These are phyloP conservation scores for Drosophila equinoxialis DNA, from an alignment of 1,140 invertebrate species.

Conservation along the genomic window DNA sequence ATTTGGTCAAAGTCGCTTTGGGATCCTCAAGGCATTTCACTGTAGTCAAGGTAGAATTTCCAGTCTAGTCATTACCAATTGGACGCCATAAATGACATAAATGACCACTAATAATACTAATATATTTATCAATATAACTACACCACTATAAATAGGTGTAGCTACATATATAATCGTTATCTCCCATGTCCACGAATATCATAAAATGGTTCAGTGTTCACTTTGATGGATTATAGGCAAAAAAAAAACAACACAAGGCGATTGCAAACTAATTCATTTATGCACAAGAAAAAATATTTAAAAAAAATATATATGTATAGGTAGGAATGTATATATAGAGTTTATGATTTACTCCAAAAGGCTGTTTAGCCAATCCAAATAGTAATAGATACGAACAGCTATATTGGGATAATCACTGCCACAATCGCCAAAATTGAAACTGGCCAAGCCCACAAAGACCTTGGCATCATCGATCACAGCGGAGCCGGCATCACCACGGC, in stretches of 20 bases:
- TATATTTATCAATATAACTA: not conserved
- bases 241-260: not conserved
- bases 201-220: not conserved
- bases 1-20: not conserved
- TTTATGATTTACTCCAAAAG: not conserved
- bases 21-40: not conserved
- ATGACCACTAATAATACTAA: not conserved
- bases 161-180: not conserved
- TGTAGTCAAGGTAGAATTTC: not conserved
- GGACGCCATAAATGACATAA: not conserved
- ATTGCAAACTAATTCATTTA: constrained; percentile 2
- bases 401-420: constrained; percentile 70
- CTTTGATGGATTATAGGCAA: not conserved
- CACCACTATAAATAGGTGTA: not conserved
- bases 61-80: not conserved
- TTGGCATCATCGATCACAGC: constrained; percentile 52
- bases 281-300: constrained; percentile 19
- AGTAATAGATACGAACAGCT: constrained; percentile 49
- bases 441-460: constrained; percentile 47
- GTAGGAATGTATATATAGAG: not conserved
- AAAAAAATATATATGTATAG: constrained; percentile 6
- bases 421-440: constrained; percentile 70
- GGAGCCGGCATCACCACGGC: constrained; percentile 67
- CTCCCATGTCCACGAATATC: not conserved
- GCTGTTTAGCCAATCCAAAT: constrained; percentile 61